phyloP scores from a whole-genome alignment of 2,797 vertebrate genomes.

The Mormyrops attenuatus region DNA sequence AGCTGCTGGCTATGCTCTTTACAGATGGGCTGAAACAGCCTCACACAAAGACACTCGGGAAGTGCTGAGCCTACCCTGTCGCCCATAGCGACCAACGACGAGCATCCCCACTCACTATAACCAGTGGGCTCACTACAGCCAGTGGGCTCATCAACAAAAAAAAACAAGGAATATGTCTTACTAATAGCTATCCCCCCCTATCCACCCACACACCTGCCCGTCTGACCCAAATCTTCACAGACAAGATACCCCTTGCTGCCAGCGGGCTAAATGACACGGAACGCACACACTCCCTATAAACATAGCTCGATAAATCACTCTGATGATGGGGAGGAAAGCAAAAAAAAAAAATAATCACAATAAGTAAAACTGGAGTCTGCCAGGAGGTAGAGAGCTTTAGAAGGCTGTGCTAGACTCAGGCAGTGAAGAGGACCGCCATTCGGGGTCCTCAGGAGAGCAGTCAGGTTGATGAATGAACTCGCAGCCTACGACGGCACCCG shows the following conservation, averaged over 20 bases:
- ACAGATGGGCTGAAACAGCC: neutral
- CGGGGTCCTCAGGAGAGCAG: neutral
- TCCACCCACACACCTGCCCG: constrained; percentile 12
- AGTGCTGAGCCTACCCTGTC: constrained; percentile 5
- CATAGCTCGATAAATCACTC: constrained; percentile 26
- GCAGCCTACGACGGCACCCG: neutral
- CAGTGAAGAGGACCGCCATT: neutral
- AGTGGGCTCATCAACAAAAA: constrained; percentile 24
- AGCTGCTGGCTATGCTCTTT: neutral
- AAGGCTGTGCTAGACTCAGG: constrained; percentile 6
- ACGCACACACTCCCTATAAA: constrained; percentile 14
- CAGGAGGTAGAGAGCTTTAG: constrained; percentile 20
- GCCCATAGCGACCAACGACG: constrained; percentile 28
- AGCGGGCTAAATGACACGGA: constrained; percentile 15
- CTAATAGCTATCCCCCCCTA: constrained; percentile 26
- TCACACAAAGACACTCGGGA: neutral
- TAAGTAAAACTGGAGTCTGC: constrained; percentile 24
- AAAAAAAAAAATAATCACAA: neutral
- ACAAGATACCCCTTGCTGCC: constrained; percentile 4
- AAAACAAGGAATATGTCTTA: constrained; percentile 28
- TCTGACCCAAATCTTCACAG: constrained; percentile 18
- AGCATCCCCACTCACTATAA: constrained; percentile 28
- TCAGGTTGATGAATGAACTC: constrained; percentile 19
- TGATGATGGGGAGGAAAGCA: constrained; percentile 26
- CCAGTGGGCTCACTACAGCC: constrained; percentile 13